phyloP scores from a whole-genome alignment of 2,797 vertebrate genomes.

The Sebastes flavidus region DNA sequence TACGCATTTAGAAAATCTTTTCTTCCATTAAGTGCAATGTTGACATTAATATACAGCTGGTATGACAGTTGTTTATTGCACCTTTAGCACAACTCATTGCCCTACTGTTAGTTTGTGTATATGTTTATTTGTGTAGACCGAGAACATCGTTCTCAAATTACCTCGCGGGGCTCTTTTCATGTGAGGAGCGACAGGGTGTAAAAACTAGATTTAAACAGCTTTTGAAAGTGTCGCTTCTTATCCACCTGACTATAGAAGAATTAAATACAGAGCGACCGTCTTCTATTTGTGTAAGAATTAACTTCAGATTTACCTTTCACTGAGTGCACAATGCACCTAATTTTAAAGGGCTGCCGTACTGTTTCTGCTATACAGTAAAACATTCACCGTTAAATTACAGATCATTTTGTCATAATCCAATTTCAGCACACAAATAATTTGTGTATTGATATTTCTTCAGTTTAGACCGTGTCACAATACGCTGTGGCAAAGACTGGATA shows the following conservation, averaged over 20 bases:
- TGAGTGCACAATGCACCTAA: not conserved
- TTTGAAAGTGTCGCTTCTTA: conserved; percentile 46
- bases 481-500: conserved; percentile 37
- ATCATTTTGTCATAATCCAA: conserved; percentile 45
- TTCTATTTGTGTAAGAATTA: conserved; percentile 47
- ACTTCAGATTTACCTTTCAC: conserved; percentile 35
- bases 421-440: conserved; percentile 40
- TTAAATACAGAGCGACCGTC: conserved; percentile 15
- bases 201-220: conserved; percentile 43
- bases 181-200: conserved; percentile 39
- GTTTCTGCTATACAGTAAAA: conserved; percentile 26
- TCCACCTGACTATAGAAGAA: conserved; percentile 34
- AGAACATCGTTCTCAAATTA: conserved; percentile 40
- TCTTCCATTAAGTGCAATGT: not conserved
- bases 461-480: conserved; percentile 31
- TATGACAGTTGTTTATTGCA: conserved; percentile 53
- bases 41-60: not conserved
- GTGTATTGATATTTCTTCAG: conserved; percentile 32
- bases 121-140: conserved; percentile 44
- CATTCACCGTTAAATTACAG: conserved; percentile 38
- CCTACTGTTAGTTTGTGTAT: conserved; percentile 9
- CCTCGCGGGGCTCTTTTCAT: conserved; percentile 26
- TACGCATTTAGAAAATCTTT: not conserved
- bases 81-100: conserved; percentile 30
- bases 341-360: conserved; percentile 19